Evolutionary conservation across 1,140 invertebrate genomes (phyloP).

Genomic region (Euura saliciscinereae): DNA sequence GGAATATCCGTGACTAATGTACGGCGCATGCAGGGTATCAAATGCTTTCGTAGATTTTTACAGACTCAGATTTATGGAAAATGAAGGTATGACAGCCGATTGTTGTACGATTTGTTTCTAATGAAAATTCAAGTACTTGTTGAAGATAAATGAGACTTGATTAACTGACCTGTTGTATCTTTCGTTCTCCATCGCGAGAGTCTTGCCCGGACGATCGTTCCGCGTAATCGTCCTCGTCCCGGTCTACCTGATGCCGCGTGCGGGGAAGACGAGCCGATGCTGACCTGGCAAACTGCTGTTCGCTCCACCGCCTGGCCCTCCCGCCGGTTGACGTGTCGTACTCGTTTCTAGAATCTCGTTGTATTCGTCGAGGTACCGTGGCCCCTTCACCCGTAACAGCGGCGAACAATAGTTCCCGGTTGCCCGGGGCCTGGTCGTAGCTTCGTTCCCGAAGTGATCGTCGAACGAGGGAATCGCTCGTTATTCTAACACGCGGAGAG

Average conservation of each 20-base stretch:
- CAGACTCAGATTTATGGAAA: too few relatives aligned
- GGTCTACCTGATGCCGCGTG: slow-evolving; percentile 55
- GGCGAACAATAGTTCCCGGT: slow-evolving; percentile 38
- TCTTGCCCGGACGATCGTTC: slow-evolving; percentile 49
- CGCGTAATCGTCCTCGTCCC: slow-evolving; percentile 47
- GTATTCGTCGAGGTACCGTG: slow-evolving; percentile 38
- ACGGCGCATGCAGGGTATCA: neutral
- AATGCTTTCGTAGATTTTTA: too few relatives aligned
- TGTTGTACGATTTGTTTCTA: too few relatives aligned
- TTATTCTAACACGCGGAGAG: slow-evolving; percentile 23
- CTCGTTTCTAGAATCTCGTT: slow-evolving; percentile 29
- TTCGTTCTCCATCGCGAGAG: slow-evolving; percentile 69
- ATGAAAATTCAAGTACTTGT: too few relatives aligned
- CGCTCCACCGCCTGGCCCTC: slow-evolving; percentile 43
- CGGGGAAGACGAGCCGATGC: slow-evolving; percentile 79
- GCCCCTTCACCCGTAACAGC: slow-evolving; percentile 38
- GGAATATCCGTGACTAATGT: slow-evolving; percentile 7
- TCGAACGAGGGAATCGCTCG: slow-evolving; percentile 40
- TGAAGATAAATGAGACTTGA: too few relatives aligned
- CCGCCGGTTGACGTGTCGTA: slow-evolving; percentile 35
- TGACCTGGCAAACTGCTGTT: slow-evolving; percentile 70
- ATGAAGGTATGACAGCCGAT: too few relatives aligned
- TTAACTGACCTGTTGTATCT: slow-evolving; percentile 63
- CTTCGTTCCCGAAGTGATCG: slow-evolving; percentile 50
- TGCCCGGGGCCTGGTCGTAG: slow-evolving; percentile 36